A percentile compares a stretch with the other conserved stretches of the same genome.
Evolutionary conservation across 2,797 vertebrate genomes (phyloP).

Genomic region (Tragelaphus oryx): DNA sequence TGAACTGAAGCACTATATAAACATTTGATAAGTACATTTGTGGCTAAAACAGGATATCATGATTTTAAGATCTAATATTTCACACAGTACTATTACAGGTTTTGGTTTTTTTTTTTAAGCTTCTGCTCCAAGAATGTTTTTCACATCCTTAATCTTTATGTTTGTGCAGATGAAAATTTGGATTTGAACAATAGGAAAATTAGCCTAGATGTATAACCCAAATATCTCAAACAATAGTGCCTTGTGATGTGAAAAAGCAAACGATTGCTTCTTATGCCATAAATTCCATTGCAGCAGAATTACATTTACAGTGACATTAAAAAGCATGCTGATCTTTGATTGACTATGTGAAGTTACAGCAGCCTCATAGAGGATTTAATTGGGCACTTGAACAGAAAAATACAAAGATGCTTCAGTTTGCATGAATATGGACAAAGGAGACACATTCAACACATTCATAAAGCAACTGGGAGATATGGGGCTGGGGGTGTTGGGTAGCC

Average conservation of each 20-base stretch:
- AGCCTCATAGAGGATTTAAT: neutral
- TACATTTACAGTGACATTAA: neutral
- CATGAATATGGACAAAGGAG: neutral
- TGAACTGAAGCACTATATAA: neutral
- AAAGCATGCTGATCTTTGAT: neutral
- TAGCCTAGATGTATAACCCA: neutral
- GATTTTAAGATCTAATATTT: neutral
- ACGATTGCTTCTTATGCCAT: neutral
- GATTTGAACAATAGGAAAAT: conserved; percentile 37
- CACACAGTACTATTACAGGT: neutral
- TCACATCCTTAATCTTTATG: conserved; percentile 4
- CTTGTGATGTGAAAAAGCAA: conserved; percentile 12
- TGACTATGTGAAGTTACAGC: neutral
- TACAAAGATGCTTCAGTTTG: neutral
- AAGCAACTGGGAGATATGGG: neutral
- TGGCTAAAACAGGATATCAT: neutral
- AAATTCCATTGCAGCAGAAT: neutral
- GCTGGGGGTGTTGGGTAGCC: neutral
- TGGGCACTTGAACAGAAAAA: neutral
- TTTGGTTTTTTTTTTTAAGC: neutral
- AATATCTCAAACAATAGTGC: neutral
- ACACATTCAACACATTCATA: neutral
- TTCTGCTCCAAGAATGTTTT: neutral
- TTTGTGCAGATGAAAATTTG: conserved; percentile 21
- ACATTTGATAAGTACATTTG: neutral